Evolutionary conservation across 2,888 invertebrate species (phyloP).

Genomic region (Agelastica alni): DNA sequence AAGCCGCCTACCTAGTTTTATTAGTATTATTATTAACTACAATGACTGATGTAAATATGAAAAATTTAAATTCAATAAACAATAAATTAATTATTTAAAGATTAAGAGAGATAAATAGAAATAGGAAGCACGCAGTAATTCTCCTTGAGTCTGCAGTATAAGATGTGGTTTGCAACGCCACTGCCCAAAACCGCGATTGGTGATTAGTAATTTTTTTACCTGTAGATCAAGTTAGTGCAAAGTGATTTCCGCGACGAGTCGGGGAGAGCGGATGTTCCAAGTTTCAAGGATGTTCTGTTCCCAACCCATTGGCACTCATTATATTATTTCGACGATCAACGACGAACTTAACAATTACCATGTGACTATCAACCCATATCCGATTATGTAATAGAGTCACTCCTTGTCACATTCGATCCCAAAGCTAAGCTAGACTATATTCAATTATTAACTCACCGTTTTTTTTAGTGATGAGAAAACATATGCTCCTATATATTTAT

Average conservation of each 20-base stretch:
- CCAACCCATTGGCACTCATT: conserved; percentile 32
- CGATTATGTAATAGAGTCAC: conserved; percentile 47
- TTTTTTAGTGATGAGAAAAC: too few relatives aligned
- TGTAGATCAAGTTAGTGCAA: conserved; percentile 42
- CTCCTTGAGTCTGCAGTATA: too few relatives aligned
- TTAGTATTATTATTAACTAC: too few relatives aligned
- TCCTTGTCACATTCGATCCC: conserved; percentile 27
- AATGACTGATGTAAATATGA: too few relatives aligned
- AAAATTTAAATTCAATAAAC: too few relatives aligned
- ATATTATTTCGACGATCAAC: conserved; percentile 34
- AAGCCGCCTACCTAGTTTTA: too few relatives aligned
- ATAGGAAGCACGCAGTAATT: too few relatives aligned
- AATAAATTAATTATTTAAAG: too few relatives aligned
- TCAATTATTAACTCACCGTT: conserved; percentile 13
- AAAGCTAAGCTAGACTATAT: conserved; percentile 17
- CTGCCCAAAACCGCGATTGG: conserved; percentile 28
- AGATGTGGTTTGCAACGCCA: conserved; percentile 22
- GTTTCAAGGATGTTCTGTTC: conserved; percentile 49
- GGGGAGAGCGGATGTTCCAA: conserved; percentile 46
- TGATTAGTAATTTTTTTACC: conserved; percentile 42
- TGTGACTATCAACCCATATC: conserved; percentile 49
- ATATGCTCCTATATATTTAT: too few relatives aligned
- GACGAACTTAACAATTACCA: conserved; percentile 46
- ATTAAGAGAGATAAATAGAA: too few relatives aligned
- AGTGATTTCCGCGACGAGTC: conserved; percentile 38